These are phyloP conservation scores for Cladopsammia gracilis DNA, from an alignment of 64 coral and sea anemone genomes.

Conservation along the genomic window DNA sequence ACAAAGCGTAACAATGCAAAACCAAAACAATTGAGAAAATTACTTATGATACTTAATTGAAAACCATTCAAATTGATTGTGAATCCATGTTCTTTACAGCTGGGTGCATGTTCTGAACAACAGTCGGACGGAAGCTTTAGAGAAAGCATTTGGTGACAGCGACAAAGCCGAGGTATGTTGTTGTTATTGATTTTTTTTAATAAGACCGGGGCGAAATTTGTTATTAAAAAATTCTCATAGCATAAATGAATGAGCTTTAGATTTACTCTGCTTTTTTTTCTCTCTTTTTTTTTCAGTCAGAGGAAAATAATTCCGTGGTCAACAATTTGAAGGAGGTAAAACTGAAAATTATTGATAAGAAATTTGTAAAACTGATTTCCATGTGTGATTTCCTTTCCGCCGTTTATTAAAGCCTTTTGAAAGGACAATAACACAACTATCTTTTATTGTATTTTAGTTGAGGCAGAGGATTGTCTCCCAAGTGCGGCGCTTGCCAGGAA, in stretches of 20 bases:
- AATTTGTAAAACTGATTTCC: background rate
- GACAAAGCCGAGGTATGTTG: slow-evolving; percentile 74
- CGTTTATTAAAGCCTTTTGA: background rate
- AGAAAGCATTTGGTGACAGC: slow-evolving; percentile 98
- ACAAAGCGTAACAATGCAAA: no score
- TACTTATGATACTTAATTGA: no score
- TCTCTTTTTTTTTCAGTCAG: slow-evolving; percentile 61
- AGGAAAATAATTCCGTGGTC: slow-evolving; percentile 79
- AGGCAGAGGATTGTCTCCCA: slow-evolving; percentile 94
- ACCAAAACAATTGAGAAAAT: no score
- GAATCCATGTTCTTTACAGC: slow-evolving; percentile 43
- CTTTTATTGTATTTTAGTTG: slow-evolving; percentile 35
- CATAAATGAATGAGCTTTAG: background rate
- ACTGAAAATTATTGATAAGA: background rate
- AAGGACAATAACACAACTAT: no score
- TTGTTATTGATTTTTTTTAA: background rate
- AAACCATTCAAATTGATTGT: background rate
- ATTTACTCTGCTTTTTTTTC: background rate
- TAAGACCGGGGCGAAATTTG: no score
- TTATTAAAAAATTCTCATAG: background rate
- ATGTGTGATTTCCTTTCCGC: background rate
- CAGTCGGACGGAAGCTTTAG: slow-evolving; percentile 92
- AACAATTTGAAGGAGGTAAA: slow-evolving; percentile 92
- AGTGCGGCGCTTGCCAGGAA: slow-evolving; percentile 96
- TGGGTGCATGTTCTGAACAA: slow-evolving; percentile 97